These are phyloP conservation scores for Enteromius thamalakanensis DNA, from an alignment of 2,797 vertebrate species.

Conservation along the genomic window DNA sequence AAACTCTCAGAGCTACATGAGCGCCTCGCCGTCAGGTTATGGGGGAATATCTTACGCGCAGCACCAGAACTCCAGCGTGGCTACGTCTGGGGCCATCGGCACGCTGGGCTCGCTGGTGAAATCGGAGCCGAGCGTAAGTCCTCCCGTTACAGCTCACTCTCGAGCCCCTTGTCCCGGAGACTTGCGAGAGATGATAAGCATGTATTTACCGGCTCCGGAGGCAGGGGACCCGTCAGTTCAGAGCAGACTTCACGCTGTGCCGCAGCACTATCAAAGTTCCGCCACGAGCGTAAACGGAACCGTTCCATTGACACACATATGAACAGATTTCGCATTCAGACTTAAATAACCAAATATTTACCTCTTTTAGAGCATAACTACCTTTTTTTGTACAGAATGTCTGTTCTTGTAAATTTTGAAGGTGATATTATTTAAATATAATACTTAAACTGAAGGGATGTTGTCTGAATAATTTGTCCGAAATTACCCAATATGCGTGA, in stretches of 20 bases:
- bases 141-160: slow-evolving; percentile 89
- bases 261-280: slow-evolving; percentile 95
- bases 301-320: slow-evolving; percentile 91
- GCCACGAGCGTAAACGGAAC: slow-evolving; percentile 94
- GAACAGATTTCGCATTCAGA: slow-evolving; percentile 71
- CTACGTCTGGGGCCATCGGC: slow-evolving; percentile 88
- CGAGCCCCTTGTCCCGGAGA: slow-evolving; percentile 95
- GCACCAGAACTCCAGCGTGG: slow-evolving; percentile 84
- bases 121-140: slow-evolving; percentile 94
- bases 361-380: slow-evolving; percentile 83
- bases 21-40: slow-evolving; percentile 92
- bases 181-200: slow-evolving; percentile 99
- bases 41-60: slow-evolving; percentile 88
- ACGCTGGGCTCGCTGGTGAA: slow-evolving; percentile 93
- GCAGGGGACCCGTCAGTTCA: slow-evolving; percentile 87
- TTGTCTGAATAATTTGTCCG: slow-evolving; percentile 82
- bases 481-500: slow-evolving; percentile 57
- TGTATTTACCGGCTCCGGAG: slow-evolving; percentile 91
- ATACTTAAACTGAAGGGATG: slow-evolving; percentile 65
- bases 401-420: slow-evolving; percentile 83
- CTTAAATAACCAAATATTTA: slow-evolving; percentile 83
- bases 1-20: slow-evolving; percentile 96
- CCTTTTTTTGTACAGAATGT: slow-evolving; percentile 91
- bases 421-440: slow-evolving; percentile 67
- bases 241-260: slow-evolving; percentile 92